These are phyloP conservation scores for Axis porcinus DNA, from an alignment of 2,113 vertebrate species.

Conservation along the genomic window DNA sequence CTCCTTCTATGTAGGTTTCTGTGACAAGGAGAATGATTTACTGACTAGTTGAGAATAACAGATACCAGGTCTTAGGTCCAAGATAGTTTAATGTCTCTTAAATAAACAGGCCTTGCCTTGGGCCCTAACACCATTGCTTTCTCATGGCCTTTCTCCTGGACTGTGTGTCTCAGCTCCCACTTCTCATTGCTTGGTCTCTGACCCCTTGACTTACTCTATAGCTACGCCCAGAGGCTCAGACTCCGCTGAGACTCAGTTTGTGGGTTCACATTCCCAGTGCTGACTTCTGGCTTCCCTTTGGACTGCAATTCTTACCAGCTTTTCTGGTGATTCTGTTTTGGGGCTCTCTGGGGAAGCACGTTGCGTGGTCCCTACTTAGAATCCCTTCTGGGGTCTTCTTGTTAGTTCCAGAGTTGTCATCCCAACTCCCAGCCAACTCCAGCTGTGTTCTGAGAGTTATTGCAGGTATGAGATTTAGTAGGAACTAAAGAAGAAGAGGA, in stretches of 20 bases:
- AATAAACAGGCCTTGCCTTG: constrained; percentile 13
- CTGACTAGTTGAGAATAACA: constrained; percentile 61
- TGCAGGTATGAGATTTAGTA: not conserved
- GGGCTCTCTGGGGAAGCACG: not conserved
- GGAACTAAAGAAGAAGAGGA: not conserved
- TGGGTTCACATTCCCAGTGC: not conserved
- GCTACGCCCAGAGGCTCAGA: not conserved
- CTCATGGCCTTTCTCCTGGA: not conserved
- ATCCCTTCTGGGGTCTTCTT: not conserved
- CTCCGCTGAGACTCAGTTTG: not conserved
- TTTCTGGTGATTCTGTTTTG: not conserved
- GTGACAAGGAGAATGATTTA: constrained; percentile 64
- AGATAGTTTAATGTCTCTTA: constrained; percentile 38
- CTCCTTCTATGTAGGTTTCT: constrained; percentile 29
- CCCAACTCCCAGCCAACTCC: not conserved
- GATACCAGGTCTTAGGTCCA: constrained; percentile 45
- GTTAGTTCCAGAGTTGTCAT: constrained; percentile 1
- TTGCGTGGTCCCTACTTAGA: not conserved
- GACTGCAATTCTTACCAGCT: not conserved
- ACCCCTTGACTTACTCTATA: not conserved
- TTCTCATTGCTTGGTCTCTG: not conserved
- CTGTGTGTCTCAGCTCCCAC: not conserved
- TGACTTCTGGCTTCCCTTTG: not conserved
- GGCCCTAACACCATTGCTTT: not conserved
- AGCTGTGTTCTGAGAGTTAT: constrained; percentile 3